A percentile compares a stretch with the other conserved stretches of the same genome.
phyloP scores from a whole-genome alignment of 2,888 invertebrate species.

The Pinctada fucata region DNA sequence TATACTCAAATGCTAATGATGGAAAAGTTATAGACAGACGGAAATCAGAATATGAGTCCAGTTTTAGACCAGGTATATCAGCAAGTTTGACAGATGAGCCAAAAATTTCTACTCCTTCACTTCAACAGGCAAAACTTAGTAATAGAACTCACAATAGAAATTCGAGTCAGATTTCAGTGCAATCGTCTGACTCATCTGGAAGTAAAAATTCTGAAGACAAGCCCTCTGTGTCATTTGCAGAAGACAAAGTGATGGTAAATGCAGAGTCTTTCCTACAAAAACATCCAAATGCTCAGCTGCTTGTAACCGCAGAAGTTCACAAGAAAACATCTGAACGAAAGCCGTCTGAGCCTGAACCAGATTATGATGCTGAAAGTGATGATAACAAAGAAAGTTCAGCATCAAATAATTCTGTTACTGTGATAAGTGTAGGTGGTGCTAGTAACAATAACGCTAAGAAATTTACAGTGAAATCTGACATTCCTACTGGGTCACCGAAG shows the following conservation, averaged over 20 bases:
- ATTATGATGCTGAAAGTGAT: constrained; percentile 63
- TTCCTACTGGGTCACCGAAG: constrained; percentile 24
- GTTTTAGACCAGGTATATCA: constrained; percentile 91
- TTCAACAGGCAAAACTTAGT: constrained; percentile 48
- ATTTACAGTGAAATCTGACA: constrained; percentile 42
- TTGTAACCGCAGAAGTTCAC: constrained; percentile 68
- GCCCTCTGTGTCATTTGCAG: constrained; percentile 65
- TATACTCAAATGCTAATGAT: constrained; percentile 52
- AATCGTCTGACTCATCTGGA: constrained; percentile 28
- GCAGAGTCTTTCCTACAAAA: constrained; percentile 68
- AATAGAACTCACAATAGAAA: constrained; percentile 45
- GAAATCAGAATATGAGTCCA: constrained; percentile 80
- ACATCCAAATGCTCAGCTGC: constrained; percentile 68
- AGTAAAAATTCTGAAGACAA: constrained; percentile 48
- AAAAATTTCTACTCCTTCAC: constrained; percentile 78
- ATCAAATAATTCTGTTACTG: constrained; percentile 53
- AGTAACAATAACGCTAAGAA: constrained; percentile 43
- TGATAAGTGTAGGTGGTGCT: constrained; percentile 57
- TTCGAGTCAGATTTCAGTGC: constrained; percentile 47
- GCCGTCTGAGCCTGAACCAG: constrained; percentile 65
- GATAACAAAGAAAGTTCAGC: constrained; percentile 50
- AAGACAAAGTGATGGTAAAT: constrained; percentile 66
- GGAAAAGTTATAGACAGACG: constrained; percentile 40
- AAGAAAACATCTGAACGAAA: constrained; percentile 46
- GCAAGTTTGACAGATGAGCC: constrained; percentile 94